A percentile compares a stretch with the other conserved stretches of the same genome.
Evolutionary conservation across 2,113 vertebrate genomes (phyloP).

Genomic region (Rafetus swinhoei): DNA sequence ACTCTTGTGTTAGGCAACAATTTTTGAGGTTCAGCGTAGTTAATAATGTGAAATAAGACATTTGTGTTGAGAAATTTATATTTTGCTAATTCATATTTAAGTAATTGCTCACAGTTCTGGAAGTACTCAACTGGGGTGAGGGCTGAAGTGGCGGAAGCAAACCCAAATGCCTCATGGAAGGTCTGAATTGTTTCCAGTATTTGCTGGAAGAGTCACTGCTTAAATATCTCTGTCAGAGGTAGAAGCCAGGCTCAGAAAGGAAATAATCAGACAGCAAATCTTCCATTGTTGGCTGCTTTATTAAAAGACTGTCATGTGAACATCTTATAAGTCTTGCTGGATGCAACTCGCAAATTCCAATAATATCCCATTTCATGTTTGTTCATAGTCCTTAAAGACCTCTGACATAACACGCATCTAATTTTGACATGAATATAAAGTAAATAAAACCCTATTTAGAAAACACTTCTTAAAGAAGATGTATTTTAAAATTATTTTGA

Average conservation of each 20-base stretch:
- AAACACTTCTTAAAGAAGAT: background rate
- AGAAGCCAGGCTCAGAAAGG: background rate
- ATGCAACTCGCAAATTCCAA: background rate
- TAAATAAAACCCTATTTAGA: background rate
- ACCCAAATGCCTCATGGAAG: background rate
- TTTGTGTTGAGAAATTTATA: background rate
- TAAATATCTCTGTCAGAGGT: background rate
- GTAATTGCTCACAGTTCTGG: background rate
- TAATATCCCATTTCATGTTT: background rate
- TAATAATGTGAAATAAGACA: background rate
- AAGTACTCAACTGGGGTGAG: fast-evolving
- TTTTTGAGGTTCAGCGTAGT: background rate
- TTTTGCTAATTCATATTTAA: background rate
- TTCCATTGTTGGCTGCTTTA: background rate
- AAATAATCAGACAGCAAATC: fast-evolving
- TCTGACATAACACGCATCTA: background rate
- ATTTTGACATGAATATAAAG: background rate
- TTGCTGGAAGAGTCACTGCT: background rate
- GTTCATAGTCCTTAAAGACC: background rate
- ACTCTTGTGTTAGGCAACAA: background rate
- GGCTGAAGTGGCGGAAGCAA: fast-evolving
- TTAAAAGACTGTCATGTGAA: background rate
- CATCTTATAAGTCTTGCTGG: background rate
- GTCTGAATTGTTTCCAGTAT: background rate
- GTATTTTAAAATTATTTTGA: fast-evolving